These are phyloP conservation scores for Enteromius trimaculatus DNA, from an alignment of 2,797 vertebrate species.

Conservation along the genomic window DNA sequence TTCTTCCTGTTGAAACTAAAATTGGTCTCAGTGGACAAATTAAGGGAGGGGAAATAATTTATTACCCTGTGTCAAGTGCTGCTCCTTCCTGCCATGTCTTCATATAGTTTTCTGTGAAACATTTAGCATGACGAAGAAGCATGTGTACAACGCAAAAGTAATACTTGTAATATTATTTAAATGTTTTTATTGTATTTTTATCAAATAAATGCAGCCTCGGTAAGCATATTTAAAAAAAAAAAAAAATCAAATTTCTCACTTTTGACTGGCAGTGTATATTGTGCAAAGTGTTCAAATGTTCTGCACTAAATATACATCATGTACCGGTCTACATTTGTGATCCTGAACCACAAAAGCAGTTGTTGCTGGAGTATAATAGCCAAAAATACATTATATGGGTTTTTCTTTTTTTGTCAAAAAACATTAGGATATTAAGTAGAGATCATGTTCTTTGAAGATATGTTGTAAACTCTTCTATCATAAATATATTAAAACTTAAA, in stretches of 20 bases:
- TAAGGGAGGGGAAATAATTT: constrained; percentile 9
- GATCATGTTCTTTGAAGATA: too few relatives aligned
- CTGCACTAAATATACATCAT: background rate
- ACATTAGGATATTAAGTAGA: too few relatives aligned
- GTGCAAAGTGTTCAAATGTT: background rate
- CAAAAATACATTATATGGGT: too few relatives aligned
- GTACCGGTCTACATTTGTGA: background rate
- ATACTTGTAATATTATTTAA: background rate
- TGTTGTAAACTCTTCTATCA: too few relatives aligned
- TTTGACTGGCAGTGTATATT: background rate
- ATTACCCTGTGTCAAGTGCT: constrained; percentile 3
- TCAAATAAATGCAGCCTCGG: background rate
- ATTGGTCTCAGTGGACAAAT: background rate
- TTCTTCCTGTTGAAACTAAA: constrained; percentile 16
- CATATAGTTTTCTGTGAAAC: background rate
- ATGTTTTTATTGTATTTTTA: background rate
- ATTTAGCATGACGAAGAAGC: background rate
- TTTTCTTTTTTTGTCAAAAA: too few relatives aligned
- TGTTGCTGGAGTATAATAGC: too few relatives aligned
- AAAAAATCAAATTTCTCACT: too few relatives aligned
- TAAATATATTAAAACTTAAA: too few relatives aligned
- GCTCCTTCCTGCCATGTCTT: background rate
- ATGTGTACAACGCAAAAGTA: background rate
- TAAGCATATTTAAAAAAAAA: background rate
- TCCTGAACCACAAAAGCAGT: too few relatives aligned